Percentiles rank a stretch among this genome's conserved stretches.
phyloP scores from a whole-genome alignment of 2,888 invertebrate species.

The Oligia fasciuncula region DNA sequence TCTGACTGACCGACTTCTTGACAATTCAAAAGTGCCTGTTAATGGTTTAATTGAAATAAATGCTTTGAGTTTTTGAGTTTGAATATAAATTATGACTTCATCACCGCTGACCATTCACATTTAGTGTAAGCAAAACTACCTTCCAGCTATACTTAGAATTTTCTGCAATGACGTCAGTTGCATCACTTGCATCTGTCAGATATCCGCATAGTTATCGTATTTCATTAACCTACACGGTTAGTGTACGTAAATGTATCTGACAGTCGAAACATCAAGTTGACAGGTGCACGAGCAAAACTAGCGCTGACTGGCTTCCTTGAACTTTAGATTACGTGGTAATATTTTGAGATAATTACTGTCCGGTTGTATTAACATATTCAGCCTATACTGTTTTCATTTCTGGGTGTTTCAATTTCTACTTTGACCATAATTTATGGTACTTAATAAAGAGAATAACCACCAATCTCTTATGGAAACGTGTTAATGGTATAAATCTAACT shows the following conservation, averaged over 20 bases:
- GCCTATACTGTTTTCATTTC: not conserved
- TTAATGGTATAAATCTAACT: no score
- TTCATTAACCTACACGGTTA: not conserved
- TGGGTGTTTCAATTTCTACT: not conserved
- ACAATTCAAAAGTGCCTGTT: no score
- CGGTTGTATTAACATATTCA: not conserved
- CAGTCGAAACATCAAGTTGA: not conserved
- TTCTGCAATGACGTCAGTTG: conserved; percentile 12
- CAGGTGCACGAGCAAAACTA: not conserved
- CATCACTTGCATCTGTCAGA: conserved; percentile 1
- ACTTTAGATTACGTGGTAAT: not conserved
- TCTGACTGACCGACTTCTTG: no score
- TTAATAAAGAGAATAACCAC: no score
- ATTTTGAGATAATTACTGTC: not conserved
- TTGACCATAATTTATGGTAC: not conserved
- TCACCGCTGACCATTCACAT: not conserved
- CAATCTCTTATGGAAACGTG: no score
- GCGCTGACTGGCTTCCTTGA: not conserved
- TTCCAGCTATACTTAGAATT: not conserved
- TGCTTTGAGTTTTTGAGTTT: no score
- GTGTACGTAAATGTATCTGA: not conserved
- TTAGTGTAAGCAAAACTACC: not conserved
- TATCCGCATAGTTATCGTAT: not conserved
- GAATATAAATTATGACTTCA: not conserved
- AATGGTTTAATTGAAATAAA: no score